phyloP scores from a whole-genome alignment of 2,797 vertebrate genomes.

The Cossypha polioptera region DNA sequence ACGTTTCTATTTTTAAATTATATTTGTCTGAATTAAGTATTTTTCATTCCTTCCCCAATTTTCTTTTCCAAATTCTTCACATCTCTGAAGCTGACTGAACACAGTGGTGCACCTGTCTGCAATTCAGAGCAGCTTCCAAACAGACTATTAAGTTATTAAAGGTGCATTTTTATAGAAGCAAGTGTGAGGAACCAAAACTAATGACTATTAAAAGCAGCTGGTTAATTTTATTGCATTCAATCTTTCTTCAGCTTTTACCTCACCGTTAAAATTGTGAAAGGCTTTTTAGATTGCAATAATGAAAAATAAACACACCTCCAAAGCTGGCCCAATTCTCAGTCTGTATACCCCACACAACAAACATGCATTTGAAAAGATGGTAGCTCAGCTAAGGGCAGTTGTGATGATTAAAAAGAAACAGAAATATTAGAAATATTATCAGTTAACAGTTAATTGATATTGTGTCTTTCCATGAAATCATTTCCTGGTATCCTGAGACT shows the following conservation, averaged over 20 bases:
- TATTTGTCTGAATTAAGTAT: neutral
- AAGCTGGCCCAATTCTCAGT: neutral
- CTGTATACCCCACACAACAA: neutral
- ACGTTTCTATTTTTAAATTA: neutral
- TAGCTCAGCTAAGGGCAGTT: neutral
- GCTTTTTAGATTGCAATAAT: neutral
- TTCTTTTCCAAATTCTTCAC: neutral
- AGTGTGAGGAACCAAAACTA: neutral
- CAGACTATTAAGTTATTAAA: neutral
- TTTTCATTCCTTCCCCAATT: neutral
- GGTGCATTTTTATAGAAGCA: neutral
- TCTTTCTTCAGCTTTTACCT: neutral
- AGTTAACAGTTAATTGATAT: neutral
- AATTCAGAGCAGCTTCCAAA: neutral
- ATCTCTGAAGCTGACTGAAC: neutral
- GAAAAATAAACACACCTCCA: neutral
- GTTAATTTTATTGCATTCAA: neutral
- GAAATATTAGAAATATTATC: neutral
- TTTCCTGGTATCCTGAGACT: neutral
- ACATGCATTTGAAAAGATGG: neutral
- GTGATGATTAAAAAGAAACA: neutral
- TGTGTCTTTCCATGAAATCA: neutral
- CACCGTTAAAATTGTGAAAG: neutral
- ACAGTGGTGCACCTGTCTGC: neutral
- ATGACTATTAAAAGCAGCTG: neutral